Evolutionary conservation across 2,113 vertebrate species (phyloP), one percentile per base, ranked within the genome.

Genomic region (Datnioides undecimradiatus): DNA sequence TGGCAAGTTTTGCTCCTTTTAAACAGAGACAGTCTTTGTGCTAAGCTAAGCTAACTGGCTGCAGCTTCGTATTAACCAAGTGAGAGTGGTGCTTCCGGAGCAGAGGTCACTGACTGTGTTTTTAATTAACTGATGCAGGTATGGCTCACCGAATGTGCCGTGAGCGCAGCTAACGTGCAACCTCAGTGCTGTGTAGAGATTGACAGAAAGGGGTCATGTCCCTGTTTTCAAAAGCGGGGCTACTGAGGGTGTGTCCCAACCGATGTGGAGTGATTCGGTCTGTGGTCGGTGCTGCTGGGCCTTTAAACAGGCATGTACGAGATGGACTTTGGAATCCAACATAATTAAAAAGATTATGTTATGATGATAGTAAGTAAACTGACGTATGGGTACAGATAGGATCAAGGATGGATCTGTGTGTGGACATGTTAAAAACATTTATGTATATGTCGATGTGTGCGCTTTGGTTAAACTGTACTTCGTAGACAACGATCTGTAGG

Each of bases 161-260:
- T 17, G 19, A 71, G 13, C 19, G 9, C 49, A 29, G 34, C 21
- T 75, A 40, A 52, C 45, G 58, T 5, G 27, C 16, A 38, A 46
- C 52, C 49, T 64, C 17, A 11, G 3, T 1, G 66, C 38, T 40
- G 36, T 40, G 17, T 72, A 63, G 68, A 63, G 68, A 58, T 23
- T 55, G 43, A 48, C 67, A 66, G 48, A 58, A 72, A 68, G 34
- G 27, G 38, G 54, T 66, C 6, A 12, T 76, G 76, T 68, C 23
- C 66, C 58, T 40, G 17, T 73, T 73, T 81, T 65, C 17, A 54
- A 62, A 51, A 74, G 41, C n/a, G 9, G 41, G 64, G 49, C 71
- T 78, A 60, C 10, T 34, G 64, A 55, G n/a, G 52, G 36, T 33
- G 45, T 74, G 40, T 41, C 55, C 60, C 43, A 33, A 27, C 23